Evolutionary conservation across 2,797 vertebrate genomes (phyloP).

Genomic region (Sebastes nivosus): DNA sequence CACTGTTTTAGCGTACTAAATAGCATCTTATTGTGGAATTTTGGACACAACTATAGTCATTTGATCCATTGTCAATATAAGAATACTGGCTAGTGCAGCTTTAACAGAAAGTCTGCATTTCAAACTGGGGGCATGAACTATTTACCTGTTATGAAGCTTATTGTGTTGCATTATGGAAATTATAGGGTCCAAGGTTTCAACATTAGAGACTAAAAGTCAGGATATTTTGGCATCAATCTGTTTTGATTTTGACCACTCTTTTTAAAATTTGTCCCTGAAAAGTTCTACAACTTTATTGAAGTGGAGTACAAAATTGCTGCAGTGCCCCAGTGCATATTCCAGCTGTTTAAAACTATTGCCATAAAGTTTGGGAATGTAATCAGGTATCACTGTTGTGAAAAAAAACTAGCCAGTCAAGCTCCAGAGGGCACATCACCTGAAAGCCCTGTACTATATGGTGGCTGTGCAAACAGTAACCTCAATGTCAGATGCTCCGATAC

Average conservation of each 20-base stretch:
- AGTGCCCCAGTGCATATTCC: background rate
- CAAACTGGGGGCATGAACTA: background rate
- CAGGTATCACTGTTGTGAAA: background rate
- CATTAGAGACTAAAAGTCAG: background rate
- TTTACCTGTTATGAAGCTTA: background rate
- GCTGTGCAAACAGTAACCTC: background rate
- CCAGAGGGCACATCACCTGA: background rate
- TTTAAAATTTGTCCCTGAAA: background rate
- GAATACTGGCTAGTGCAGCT: background rate
- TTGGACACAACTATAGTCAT: background rate
- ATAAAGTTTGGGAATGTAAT: background rate
- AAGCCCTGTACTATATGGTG: background rate
- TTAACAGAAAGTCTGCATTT: background rate
- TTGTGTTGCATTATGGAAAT: background rate
- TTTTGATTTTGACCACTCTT: background rate
- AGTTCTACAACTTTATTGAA: background rate
- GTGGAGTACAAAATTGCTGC: background rate
- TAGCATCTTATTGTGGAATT: too few species aligned
- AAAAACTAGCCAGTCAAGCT: background rate
- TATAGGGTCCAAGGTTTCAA: background rate
- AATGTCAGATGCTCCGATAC: conserved; percentile 17
- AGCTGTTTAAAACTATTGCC: background rate
- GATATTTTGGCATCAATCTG: background rate
- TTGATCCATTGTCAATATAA: background rate
- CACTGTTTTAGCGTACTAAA: background rate